phyloP scores from a whole-genome alignment of 2,888 invertebrate species.

The Melikaiella ostensackeni region DNA sequence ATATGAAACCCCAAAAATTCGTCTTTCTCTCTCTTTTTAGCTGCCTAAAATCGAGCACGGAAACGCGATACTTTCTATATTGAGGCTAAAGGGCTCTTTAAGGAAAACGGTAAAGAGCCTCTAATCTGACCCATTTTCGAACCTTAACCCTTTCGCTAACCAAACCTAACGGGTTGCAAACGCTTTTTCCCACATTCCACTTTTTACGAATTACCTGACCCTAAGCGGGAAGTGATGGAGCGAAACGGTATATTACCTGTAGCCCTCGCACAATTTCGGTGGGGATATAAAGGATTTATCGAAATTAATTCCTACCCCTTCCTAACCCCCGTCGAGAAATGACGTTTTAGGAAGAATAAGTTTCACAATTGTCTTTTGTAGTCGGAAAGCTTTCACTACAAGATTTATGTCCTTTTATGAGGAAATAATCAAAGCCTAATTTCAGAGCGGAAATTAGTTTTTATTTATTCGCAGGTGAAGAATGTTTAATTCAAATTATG shows the following conservation, averaged over 20 bases:
- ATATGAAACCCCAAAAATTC: slow-evolving; percentile 44
- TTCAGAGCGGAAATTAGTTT: slow-evolving; percentile 1
- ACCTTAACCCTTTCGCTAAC: slow-evolving; percentile 71
- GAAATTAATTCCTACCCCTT: slow-evolving; percentile 31
- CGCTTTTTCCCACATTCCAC: slow-evolving; percentile 75
- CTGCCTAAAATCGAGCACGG: slow-evolving; percentile 52
- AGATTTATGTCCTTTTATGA: slow-evolving; percentile 8
- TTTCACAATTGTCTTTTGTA: slow-evolving; percentile 39
- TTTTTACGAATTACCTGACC: slow-evolving; percentile 65
- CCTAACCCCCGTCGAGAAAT: slow-evolving; percentile 29
- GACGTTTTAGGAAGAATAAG: slow-evolving; percentile 32
- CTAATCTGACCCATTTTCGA: slow-evolving; percentile 71
- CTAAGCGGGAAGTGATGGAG: slow-evolving; percentile 58
- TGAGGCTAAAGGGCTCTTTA: slow-evolving; percentile 67
- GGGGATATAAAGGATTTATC: slow-evolving; percentile 35
- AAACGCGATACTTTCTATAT: slow-evolving; percentile 70
- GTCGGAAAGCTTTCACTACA: slow-evolving; percentile 14
- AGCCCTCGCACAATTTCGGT: slow-evolving; percentile 34
- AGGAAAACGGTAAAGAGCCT: slow-evolving; percentile 63
- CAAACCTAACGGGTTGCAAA: slow-evolving; percentile 72
- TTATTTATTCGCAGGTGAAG: background rate
- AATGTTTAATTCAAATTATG: background rate
- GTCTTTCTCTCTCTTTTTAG: slow-evolving; percentile 41
- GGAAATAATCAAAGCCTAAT: slow-evolving; percentile 23
- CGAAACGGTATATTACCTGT: slow-evolving; percentile 57